A percentile compares a stretch with the other conserved stretches of the same genome.
Conservation (phyloP, 2,888 invertebrate species). For the Baronia brevicornis region DNA sequence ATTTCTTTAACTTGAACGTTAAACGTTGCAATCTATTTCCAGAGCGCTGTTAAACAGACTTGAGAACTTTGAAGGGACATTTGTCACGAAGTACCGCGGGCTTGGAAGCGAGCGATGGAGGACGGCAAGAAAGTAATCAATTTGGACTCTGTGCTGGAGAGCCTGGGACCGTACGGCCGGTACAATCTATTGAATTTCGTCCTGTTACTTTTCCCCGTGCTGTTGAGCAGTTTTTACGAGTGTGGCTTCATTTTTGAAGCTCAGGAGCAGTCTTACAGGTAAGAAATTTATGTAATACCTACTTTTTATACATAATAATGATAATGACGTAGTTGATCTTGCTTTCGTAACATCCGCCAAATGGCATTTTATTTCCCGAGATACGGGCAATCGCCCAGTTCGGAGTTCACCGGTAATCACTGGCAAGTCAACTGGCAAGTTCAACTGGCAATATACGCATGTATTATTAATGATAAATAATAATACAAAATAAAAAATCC, state of each 20-base stretch:
- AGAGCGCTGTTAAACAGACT: conserved; percentile 9
- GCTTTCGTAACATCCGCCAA: conserved; percentile 5
- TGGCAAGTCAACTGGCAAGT: no score
- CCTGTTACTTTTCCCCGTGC: conserved; percentile 52
- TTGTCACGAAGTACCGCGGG: conserved; percentile 6
- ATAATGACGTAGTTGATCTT: background rate
- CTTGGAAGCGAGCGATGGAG: conserved; percentile 29
- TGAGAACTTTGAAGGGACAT: conserved; percentile 10
- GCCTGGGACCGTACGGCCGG: conserved; percentile 60
- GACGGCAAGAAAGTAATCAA: conserved; percentile 63
- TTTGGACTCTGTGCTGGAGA: conserved; percentile 61
- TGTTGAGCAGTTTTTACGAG: conserved; percentile 63
- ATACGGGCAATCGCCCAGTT: no score
- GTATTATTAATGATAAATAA: no score
- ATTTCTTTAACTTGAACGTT: background rate
- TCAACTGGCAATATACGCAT: no score
- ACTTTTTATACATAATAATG: background rate
- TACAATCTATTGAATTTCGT: conserved; percentile 65
- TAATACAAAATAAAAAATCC: no score
- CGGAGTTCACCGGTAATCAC: no score
- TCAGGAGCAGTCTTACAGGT: conserved; percentile 56
- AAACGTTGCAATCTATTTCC: conserved; percentile 12
- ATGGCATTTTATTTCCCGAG: no score
- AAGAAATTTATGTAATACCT: conserved; percentile 15
- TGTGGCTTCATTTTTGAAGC: conserved; percentile 69